Percentiles rank a stretch among this genome's conserved stretches.
These are phyloP conservation scores for Chymomyza amoena DNA, from an alignment of 2,888 invertebrate species.

Conservation along the genomic window DNA sequence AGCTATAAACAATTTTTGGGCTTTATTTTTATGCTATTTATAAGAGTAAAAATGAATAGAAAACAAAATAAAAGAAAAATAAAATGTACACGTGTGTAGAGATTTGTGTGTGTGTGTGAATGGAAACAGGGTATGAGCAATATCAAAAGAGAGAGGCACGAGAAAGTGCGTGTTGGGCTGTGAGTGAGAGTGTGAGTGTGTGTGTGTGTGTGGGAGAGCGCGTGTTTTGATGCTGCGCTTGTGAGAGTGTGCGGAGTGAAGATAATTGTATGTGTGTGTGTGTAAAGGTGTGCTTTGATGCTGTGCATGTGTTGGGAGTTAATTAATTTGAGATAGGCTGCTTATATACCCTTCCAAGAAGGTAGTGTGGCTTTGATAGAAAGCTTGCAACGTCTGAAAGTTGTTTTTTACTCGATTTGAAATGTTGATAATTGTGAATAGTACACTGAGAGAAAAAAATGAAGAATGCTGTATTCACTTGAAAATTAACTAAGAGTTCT, in stretches of 20 bases:
- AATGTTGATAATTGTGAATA: too few relatives aligned
- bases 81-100: not conserved
- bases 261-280: too few relatives aligned
- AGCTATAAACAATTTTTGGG: conserved; percentile 62
- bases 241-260: too few relatives aligned
- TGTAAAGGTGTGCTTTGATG: too few relatives aligned
- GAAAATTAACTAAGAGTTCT: too few relatives aligned
- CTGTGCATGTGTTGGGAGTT: too few relatives aligned
- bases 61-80: not conserved
- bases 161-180: not conserved
- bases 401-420: conserved; percentile 15
- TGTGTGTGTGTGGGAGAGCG: conserved; percentile 13
- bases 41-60: not conserved
- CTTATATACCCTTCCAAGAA: not conserved
- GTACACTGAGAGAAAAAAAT: too few relatives aligned
- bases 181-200: not conserved
- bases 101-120: not conserved
- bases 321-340: not conserved
- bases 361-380: not conserved
- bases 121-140: conserved; percentile 27
- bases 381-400: conserved; percentile 36
- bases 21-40: conserved; percentile 16
- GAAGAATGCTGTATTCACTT: too few relatives aligned
- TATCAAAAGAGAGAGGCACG: not conserved
- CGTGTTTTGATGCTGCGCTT: too few relatives aligned